Evolutionary conservation across 2,797 vertebrate genomes (phyloP).

Genomic region (Muscicapa comitata): DNA sequence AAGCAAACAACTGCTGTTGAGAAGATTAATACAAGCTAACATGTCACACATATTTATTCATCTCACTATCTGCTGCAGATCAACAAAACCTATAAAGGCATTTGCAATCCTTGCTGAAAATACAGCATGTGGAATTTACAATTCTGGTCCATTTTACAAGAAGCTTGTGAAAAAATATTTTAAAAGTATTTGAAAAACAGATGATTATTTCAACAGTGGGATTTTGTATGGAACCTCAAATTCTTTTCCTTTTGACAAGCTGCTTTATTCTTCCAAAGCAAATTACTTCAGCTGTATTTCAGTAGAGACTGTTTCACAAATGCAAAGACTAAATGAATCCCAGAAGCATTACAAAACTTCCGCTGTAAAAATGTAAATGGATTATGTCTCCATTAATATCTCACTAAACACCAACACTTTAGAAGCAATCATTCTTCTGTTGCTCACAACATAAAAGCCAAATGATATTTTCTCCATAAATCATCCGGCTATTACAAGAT

Average conservation of each 20-base stretch:
- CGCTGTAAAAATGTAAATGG: slow-evolving; percentile 56
- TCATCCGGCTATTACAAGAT: slow-evolving; percentile 30
- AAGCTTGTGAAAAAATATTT: neutral
- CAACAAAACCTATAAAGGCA: neutral
- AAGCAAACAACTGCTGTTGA: neutral
- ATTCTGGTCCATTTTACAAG: neutral
- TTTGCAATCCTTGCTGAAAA: neutral
- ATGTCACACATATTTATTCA: neutral
- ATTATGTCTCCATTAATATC: slow-evolving; percentile 65
- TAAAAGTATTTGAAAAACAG: neutral
- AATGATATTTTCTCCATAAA: slow-evolving; percentile 45
- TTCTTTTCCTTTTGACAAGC: neutral
- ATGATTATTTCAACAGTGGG: neutral
- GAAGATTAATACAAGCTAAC: neutral
- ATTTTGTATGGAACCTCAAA: neutral
- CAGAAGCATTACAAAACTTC: slow-evolving; percentile 59
- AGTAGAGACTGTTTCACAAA: slow-evolving; percentile 31
- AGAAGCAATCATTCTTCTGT: slow-evolving; percentile 50
- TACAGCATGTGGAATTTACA: neutral
- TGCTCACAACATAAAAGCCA: slow-evolving; percentile 40
- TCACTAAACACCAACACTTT: slow-evolving; percentile 54
- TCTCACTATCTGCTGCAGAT: neutral
- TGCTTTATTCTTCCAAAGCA: neutral
- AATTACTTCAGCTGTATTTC: slow-evolving; percentile 49
- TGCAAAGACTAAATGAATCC: slow-evolving; percentile 63